Conservation (phyloP, 2,113 vertebrate species). For the Gobius niger region DNA sequence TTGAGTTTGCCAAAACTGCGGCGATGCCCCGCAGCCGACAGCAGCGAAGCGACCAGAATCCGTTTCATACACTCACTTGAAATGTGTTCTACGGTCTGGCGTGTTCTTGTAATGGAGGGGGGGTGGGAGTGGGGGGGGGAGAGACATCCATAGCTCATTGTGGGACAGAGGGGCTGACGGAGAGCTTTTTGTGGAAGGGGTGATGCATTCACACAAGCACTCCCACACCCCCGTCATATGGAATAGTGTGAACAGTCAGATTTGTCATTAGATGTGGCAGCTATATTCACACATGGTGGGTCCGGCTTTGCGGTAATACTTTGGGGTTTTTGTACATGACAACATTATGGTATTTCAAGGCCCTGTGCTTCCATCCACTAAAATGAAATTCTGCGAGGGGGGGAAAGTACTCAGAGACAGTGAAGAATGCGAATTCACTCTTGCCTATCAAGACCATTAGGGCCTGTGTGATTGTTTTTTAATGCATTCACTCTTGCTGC, state of each 20-base stretch:
- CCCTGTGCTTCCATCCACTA: conserved; percentile 53
- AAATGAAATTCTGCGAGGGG: conserved; percentile 49
- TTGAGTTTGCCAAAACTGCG: conserved; percentile 24
- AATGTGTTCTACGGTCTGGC: conserved; percentile 65
- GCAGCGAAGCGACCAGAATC: conserved; percentile 52
- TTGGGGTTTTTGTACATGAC: conserved; percentile 68
- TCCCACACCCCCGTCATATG: conserved; percentile 74
- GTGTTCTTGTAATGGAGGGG: conserved; percentile 64
- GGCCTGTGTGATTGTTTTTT: conserved; percentile 64
- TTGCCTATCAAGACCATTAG: conserved; percentile 67
- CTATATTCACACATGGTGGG: conserved; percentile 70
- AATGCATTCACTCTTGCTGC: conserved; percentile 48
- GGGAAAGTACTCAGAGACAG: conserved; percentile 37
- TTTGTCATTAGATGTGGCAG: conserved; percentile 78
- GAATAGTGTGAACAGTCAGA: conserved; percentile 72
- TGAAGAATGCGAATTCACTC: conserved; percentile 60
- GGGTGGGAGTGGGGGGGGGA: too few relatives aligned
- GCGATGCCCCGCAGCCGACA: conserved; percentile 52
- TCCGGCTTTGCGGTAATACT: conserved; percentile 61
- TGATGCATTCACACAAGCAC: conserved; percentile 75
- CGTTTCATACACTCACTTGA: conserved; percentile 60
- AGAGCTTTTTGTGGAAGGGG: conserved; percentile 68
- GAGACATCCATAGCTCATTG: conserved; percentile 63
- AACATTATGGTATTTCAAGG: conserved; percentile 73
- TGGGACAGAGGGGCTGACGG: conserved; percentile 66